Evolutionary conservation across 2,888 invertebrate species (phyloP).

Genomic region (Phyllotreta cruciferae): DNA sequence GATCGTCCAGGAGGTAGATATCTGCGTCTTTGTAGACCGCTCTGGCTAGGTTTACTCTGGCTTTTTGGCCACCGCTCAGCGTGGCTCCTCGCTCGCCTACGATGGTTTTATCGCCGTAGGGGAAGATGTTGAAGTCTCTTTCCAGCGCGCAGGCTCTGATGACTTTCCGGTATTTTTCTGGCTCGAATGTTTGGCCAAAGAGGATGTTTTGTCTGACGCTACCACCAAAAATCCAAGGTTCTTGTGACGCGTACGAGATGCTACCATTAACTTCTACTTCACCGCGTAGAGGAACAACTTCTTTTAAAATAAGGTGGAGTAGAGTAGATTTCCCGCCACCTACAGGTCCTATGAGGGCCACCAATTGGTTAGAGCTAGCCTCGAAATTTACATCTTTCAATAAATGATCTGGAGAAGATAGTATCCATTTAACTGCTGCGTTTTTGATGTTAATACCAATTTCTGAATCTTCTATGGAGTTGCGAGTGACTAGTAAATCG

Average conservation of each 20-base stretch:
- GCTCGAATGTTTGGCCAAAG: conserved; percentile 79
- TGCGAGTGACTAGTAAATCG: background rate
- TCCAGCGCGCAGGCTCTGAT: conserved; percentile 74
- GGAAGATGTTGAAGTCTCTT: conserved; percentile 74
- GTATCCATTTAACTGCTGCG: conserved; percentile 38
- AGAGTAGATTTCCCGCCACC: conserved; percentile 68
- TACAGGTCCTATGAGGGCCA: conserved; percentile 67
- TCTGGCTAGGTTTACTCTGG: conserved; percentile 84
- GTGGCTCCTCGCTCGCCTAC: conserved; percentile 68
- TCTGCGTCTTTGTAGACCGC: conserved; percentile 84
- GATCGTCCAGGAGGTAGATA: conserved; percentile 87
- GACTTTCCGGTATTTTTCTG: conserved; percentile 69
- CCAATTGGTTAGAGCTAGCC: conserved; percentile 34
- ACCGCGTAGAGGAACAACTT: conserved; percentile 72
- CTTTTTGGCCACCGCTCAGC: conserved; percentile 79
- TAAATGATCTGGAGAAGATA: conserved; percentile 31
- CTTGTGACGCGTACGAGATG: conserved; percentile 69
- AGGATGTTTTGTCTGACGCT: conserved; percentile 91
- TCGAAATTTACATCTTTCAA: conserved; percentile 35
- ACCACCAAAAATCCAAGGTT: conserved; percentile 83
- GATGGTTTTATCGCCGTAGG: conserved; percentile 79
- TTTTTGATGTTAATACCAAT: conserved; percentile 27
- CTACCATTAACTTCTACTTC: conserved; percentile 41
- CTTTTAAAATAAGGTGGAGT: conserved; percentile 68
- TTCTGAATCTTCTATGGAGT: background rate